Evolutionary conservation across 2,888 invertebrate species (phyloP).

Genomic region (Oithona nana): DNA sequence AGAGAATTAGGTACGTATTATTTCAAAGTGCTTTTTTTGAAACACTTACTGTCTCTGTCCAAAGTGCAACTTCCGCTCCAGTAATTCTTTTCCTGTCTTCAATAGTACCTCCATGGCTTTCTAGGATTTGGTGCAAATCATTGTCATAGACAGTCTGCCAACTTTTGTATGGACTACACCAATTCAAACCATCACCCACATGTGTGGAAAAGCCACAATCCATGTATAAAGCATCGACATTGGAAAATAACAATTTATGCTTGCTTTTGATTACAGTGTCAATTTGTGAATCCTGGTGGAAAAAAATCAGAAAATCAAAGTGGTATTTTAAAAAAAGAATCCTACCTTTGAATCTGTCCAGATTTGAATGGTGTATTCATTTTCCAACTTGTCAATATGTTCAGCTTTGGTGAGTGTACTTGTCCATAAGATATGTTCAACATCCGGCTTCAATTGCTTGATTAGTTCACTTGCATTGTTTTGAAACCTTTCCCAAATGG

Average conservation of each 20-base stretch:
- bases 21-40: too few species aligned
- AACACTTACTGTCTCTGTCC: constrained; percentile 46
- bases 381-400: constrained; percentile 36
- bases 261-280: constrained; percentile 46
- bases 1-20: too few species aligned
- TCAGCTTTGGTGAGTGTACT: constrained; percentile 20
- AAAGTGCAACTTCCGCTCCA: constrained; percentile 63
- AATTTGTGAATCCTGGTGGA: constrained; percentile 27
- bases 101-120: constrained; percentile 24
- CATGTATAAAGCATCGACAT: constrained; percentile 50
- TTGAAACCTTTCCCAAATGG: constrained; percentile 24
- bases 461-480: neutral
- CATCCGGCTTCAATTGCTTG: neutral
- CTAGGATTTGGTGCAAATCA: constrained; percentile 38
- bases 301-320: too few species aligned
- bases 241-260: constrained; percentile 57
- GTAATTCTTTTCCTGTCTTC: constrained; percentile 31
- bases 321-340: too few species aligned
- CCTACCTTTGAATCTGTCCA: constrained; percentile 39
- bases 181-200: constrained; percentile 61
- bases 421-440: constrained; percentile 20
- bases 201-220: constrained; percentile 70
- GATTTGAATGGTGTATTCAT: constrained; percentile 59
- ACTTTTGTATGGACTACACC: constrained; percentile 49
- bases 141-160: constrained; percentile 58